These are phyloP conservation scores for Acronicta psi DNA, from an alignment of 2,888 invertebrate genomes.

Conservation along the genomic window DNA sequence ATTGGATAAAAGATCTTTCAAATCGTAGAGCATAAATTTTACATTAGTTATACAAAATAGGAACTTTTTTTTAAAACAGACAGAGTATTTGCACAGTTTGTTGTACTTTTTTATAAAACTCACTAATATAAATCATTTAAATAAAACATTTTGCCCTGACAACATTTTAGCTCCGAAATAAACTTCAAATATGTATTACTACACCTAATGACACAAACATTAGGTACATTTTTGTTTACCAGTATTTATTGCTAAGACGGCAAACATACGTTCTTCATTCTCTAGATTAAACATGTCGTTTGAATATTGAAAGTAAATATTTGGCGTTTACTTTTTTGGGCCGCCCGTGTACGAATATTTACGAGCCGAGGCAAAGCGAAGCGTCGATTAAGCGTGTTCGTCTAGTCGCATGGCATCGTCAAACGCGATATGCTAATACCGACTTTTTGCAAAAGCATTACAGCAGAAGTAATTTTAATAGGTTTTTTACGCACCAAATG, in stretches of 20 bases:
- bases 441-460: conserved; percentile 37
- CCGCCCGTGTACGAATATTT: conserved; percentile 61
- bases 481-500: conserved; percentile 28
- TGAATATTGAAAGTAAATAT: conserved; percentile 71
- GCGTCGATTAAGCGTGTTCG: conserved; percentile 56
- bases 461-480: conserved; percentile 39
- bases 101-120: too few relatives aligned
- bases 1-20: too few relatives aligned
- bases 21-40: too few relatives aligned
- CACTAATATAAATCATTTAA: too few relatives aligned
- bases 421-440: conserved; percentile 42
- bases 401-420: conserved; percentile 27
- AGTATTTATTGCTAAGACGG: conserved; percentile 53
- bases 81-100: too few relatives aligned
- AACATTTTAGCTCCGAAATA: conserved; percentile 30
- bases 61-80: too few relatives aligned
- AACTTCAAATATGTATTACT: conserved; percentile 26
- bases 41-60: too few relatives aligned
- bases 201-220: conserved; percentile 42
- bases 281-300: conserved; percentile 68
- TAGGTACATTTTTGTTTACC: conserved; percentile 46
- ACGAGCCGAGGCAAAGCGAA: conserved; percentile 50
- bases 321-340: conserved; percentile 61
- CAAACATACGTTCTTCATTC: conserved; percentile 60
- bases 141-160: too few relatives aligned